Percentiles rank a stretch among this genome's conserved stretches.
phyloP scores from a whole-genome alignment of 53 echinoderm and acorn worm species.

The Echinometra lucunter region DNA sequence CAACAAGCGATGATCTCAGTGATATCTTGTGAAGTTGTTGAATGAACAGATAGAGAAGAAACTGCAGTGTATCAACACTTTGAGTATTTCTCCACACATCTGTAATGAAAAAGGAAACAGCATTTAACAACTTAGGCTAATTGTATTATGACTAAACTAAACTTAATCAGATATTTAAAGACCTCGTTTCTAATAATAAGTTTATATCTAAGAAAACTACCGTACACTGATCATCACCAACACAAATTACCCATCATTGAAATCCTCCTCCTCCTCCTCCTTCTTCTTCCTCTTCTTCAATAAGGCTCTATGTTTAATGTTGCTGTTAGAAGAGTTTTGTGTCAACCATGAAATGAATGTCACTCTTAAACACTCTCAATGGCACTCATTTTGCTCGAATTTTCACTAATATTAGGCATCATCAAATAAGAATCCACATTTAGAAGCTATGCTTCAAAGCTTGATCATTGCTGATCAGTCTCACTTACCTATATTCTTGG shows the following conservation, averaged over 20 bases:
- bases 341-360: no score
- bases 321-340: no score
- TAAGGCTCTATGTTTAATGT: no score
- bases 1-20: slow-evolving; percentile 85
- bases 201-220: background rate
- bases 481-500: slow-evolving; percentile 53
- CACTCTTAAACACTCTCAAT: no score
- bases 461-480: background rate
- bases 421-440: no score
- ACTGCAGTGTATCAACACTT: slow-evolving; percentile 91
- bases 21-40: slow-evolving; percentile 99
- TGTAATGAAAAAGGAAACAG: slow-evolving; percentile 9
- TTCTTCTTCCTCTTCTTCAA: background rate
- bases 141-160: background rate
- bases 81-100: slow-evolving; percentile 78
- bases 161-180: background rate
- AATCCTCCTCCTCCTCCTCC: background rate
- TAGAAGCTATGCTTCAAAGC: background rate
- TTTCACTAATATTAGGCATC: no score
- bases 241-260: background rate
- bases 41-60: slow-evolving; percentile 91
- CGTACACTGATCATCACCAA: background rate
- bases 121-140: background rate
- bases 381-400: no score
- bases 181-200: background rate